Percentiles rank a stretch among this genome's conserved stretches.
Conservation (phyloP, 2,888 invertebrate genomes). For the Notodromas monacha region DNA sequence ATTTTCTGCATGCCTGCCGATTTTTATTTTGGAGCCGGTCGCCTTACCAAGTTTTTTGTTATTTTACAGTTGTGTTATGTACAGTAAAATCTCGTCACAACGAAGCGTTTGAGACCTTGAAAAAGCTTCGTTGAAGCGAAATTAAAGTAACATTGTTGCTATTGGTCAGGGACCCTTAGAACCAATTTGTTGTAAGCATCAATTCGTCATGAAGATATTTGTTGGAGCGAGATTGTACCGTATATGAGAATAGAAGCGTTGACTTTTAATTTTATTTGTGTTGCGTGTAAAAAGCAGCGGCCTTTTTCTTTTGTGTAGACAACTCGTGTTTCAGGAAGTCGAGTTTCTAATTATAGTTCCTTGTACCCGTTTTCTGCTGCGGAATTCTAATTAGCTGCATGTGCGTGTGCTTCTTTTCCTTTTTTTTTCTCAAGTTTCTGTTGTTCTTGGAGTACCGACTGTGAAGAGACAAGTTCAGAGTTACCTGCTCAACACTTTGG, state of each 20-base stretch:
- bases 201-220: too few relatives aligned
- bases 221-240: too few relatives aligned
- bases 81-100: too few relatives aligned
- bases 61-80: not conserved
- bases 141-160: too few relatives aligned
- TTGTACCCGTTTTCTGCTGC: not conserved
- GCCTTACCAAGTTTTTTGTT: not conserved
- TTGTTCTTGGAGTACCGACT: slow-evolving; percentile 63
- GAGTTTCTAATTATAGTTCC: not conserved
- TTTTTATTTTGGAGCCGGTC: too few relatives aligned
- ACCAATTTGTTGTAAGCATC: too few relatives aligned
- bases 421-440: slow-evolving; percentile 23
- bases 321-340: not conserved
- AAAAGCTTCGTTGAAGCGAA: too few relatives aligned
- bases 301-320: not conserved
- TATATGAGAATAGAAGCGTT: too few relatives aligned
- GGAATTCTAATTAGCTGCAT: too few relatives aligned
- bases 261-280: too few relatives aligned
- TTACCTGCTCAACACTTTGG: slow-evolving; percentile 50
- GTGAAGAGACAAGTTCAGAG: slow-evolving; percentile 56
- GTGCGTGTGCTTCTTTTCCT: not conserved
- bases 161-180: too few relatives aligned
- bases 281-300: not conserved
- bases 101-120: too few relatives aligned
- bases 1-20: not conserved